Conservation (phyloP, 2,888 invertebrate genomes). For the Agrochola lota region DNA sequence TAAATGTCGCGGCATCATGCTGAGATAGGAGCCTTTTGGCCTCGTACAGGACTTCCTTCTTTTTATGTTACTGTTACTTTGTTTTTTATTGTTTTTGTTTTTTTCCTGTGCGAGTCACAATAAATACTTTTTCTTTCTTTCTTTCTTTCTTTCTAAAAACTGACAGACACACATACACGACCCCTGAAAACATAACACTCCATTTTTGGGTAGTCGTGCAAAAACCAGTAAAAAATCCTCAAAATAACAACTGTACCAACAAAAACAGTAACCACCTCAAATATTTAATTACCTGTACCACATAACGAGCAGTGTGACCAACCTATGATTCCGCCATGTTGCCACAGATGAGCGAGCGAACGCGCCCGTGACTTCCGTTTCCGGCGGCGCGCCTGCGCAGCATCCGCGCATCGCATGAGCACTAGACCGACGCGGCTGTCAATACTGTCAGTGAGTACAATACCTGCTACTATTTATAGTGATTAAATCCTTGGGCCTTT, state of each 20-base stretch:
- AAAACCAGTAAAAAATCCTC: not conserved
- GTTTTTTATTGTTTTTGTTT: too few species aligned
- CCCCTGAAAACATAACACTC: too few species aligned
- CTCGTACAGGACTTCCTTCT: too few species aligned
- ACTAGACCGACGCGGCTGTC: constrained; percentile 81
- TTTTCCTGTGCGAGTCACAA: too few species aligned
- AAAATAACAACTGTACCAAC: not conserved
- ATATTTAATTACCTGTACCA: constrained; percentile 58
- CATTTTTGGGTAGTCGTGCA: too few species aligned
- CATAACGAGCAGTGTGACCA: constrained; percentile 75
- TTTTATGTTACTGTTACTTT: too few species aligned
- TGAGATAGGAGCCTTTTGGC: too few species aligned
- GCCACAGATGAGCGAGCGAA: constrained; percentile 88
- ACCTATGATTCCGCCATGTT: constrained; percentile 86
- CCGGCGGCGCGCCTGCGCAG: constrained; percentile 89
- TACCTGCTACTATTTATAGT: constrained; percentile 64
- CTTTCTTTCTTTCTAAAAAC: too few species aligned
- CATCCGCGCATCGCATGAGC: constrained; percentile 82
- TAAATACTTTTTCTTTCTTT: too few species aligned
- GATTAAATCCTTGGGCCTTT: constrained; percentile 60
- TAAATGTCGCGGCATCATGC: too few species aligned
- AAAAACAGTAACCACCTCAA: constrained; percentile 24
- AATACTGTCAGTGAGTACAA: constrained; percentile 71
- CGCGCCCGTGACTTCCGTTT: constrained; percentile 90
- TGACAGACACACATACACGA: too few species aligned